A percentile compares a stretch with the other conserved stretches of the same genome.
Conservation (phyloP, 2,113 vertebrate species). For the Centropus unirufus region DNA sequence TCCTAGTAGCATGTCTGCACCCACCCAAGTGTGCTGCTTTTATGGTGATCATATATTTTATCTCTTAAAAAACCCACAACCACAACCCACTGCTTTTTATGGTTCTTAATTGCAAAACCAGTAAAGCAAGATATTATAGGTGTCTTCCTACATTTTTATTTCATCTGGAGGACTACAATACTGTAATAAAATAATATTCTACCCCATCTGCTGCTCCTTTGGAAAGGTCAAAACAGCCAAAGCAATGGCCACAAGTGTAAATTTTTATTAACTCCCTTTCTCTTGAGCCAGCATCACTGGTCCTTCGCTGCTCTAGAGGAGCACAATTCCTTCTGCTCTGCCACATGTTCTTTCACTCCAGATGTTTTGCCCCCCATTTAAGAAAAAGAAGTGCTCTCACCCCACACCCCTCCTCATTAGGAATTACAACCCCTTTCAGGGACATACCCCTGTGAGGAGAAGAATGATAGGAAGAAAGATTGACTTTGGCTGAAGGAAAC, state of each 20-base stretch:
- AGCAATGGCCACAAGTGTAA: neutral
- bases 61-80: neutral
- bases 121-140: neutral
- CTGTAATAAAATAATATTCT: neutral
- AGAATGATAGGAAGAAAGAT: neutral
- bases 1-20: neutral
- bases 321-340: neutral
- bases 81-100: neutral
- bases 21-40: neutral
- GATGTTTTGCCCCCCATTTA: neutral
- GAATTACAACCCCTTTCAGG: neutral
- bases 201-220: neutral
- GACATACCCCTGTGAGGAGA: neutral
- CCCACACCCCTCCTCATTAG: neutral
- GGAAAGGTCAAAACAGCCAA: neutral
- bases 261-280: neutral
- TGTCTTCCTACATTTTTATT: neutral
- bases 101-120: neutral
- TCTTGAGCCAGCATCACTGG: neutral
- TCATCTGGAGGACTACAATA: neutral
- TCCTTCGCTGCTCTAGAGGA: neutral
- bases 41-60: neutral
- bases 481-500: neutral
- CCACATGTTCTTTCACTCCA: neutral
- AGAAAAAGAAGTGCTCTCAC: neutral